Evolutionary conservation across 2,888 invertebrate species (phyloP), one percentile per base, ranked within the genome.

Genomic region (Keiferia lycopersicella): DNA sequence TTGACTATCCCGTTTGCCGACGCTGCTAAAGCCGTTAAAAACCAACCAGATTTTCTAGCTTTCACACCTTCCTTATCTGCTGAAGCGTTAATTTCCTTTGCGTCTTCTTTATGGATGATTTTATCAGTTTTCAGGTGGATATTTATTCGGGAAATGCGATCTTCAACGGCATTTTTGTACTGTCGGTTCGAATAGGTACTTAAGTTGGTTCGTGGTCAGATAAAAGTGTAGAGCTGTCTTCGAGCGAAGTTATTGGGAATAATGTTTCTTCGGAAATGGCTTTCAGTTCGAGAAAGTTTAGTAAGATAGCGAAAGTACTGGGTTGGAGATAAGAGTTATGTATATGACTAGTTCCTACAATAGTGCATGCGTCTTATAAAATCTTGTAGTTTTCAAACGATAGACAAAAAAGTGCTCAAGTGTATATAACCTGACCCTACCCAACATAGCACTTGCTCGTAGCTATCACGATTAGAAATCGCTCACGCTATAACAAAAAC

Each of bases 31-130:
- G 50, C 18, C 50, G 50, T 50, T 53, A 22, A 22, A 14, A 53
- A 53, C 3, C 45, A n/a, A 45, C n/a, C 14, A n/a, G n/a, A 45
- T 45, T 26, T 26, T 26, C 45, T 45, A 45, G 45, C 4, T 22
- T 14, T 53, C 12, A 2, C 14, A 53, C 22, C 22, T 53, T 22
- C 26, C 22, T 53, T 53, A 22, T 53, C 22, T 53, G 12, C 22
- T 53, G 22, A 53, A 22, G 51, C 51, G 26, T 53, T 53, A 11
- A 53, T 53, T 53, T 53, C 51, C 51, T 53, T 12, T 22, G 26
- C 4, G 51, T 22, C 51, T 22, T 53, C 22, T 22, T 12, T 22
- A 53, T 53, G 51, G 51, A 53, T 26, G 26, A 14, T 26, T 53
- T 22, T 26, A 53, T 53, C 51, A 14, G 20, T 14, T 22, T 53